These are phyloP conservation scores for Cephus rjabovi DNA, from an alignment of 2,888 invertebrate genomes.

Conservation along the genomic window DNA sequence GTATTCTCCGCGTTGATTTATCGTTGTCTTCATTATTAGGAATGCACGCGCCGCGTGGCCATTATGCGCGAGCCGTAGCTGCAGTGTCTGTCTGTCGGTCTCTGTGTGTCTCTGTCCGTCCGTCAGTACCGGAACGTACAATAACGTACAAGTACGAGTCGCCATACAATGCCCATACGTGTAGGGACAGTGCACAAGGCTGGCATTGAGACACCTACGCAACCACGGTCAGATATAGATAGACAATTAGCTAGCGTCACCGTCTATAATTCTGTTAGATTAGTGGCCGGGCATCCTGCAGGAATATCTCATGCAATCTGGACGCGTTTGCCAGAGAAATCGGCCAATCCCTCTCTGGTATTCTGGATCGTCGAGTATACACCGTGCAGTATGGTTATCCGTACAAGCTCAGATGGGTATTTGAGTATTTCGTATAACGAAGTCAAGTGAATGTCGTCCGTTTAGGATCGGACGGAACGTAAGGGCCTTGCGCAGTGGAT, in stretches of 20 bases:
- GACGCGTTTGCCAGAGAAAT: not conserved
- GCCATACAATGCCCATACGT: slow-evolving; percentile 49
- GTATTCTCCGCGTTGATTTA: slow-evolving; percentile 66
- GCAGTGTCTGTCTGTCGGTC: slow-evolving; percentile 44
- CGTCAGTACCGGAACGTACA: slow-evolving; percentile 39
- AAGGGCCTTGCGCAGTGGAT: slow-evolving; percentile 49
- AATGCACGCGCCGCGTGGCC: slow-evolving; percentile 62
- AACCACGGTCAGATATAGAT: slow-evolving; percentile 53
- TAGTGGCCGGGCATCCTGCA: slow-evolving; percentile 43
- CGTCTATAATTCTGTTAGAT: slow-evolving; percentile 57
- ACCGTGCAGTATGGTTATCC: not conserved
- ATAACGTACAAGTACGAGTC: not conserved
- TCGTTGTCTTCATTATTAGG: slow-evolving; percentile 67
- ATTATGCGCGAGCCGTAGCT: slow-evolving; percentile 45
- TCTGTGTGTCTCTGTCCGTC: slow-evolving; percentile 30
- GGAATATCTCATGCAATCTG: slow-evolving; percentile 33
- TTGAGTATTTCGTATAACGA: not conserved
- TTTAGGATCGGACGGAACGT: not conserved
- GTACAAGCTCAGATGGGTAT: not conserved
- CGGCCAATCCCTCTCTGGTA: not conserved
- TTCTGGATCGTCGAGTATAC: not conserved
- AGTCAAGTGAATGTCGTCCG: not conserved
- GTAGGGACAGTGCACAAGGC: slow-evolving; percentile 51
- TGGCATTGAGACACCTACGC: slow-evolving; percentile 62
- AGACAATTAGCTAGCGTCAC: slow-evolving; percentile 64